Evolutionary conservation across 1,140 invertebrate species (phyloP), one percentile per base, ranked within the genome.

Genomic region (Drosophila azteca): DNA sequence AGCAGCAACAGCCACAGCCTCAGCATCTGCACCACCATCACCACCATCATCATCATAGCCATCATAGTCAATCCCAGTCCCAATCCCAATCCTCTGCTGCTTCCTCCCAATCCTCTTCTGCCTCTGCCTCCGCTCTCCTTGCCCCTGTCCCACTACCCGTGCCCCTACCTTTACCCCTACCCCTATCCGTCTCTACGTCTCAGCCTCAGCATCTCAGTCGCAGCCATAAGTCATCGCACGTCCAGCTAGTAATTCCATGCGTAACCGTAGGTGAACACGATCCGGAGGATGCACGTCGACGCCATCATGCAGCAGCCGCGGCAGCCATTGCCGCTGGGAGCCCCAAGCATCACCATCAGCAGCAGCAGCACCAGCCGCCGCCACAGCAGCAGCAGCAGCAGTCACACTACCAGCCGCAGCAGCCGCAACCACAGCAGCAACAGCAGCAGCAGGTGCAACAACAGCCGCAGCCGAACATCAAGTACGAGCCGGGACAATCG

Each of bases 181-280:
- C 65, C 50, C 77, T 57, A 39, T 39, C 35, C 35, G 41, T 43
- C 31, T 53, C 68, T 24, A 31, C 60, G n/a, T 20, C 69, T 39
- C 45, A 51, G 29, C 31, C 51, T 66, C 66, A 79, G 64, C 75
- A 82, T 72, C 72, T 85, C 73, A 90, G 85, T 84, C 77, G 85
- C 35, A 39, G 35, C 70, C 85, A 89, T 79, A 90, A 90, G 72
- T 45, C 79, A 72, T 68, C 82, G 84, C 76, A 93, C 92, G 95
- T 58, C 94, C 95, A 87, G 95, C 96, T 92, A 90, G 95, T 96
- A 31, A 95, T 96, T 70, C 96, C 95, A 90, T 96, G 96, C 92
- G 95, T 96, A n/a, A 96, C 95, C 43, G 95, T 97, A 24, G 94
- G 93, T 66, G 96, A 97, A 83, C 96, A 95, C 90, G 96, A 97